phyloP scores from a whole-genome alignment of 1,140 invertebrate genomes.

The Platorchestia sp. region DNA sequence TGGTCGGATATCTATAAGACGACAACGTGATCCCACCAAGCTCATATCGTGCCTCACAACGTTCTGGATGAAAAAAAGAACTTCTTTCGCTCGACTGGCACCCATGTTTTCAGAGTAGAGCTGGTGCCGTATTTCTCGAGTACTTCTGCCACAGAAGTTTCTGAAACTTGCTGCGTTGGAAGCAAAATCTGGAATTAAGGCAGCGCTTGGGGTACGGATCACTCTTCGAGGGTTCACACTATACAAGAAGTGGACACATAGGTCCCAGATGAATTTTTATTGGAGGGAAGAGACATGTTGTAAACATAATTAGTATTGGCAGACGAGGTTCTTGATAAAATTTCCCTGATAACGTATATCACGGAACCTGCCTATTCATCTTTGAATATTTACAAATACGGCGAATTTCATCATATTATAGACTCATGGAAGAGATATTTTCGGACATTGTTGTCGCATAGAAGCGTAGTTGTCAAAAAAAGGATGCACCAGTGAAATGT shows the following conservation, averaged over 20 bases:
- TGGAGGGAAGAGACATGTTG: neutral
- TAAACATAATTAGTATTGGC: too few species aligned
- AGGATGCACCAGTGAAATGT: too few species aligned
- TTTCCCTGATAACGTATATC: too few species aligned
- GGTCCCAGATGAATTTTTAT: neutral
- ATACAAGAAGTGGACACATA: neutral
- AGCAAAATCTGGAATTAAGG: neutral
- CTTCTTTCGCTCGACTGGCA: neutral
- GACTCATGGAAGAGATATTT: too few species aligned
- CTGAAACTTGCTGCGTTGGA: neutral
- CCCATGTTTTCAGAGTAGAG: neutral
- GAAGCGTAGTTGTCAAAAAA: too few species aligned
- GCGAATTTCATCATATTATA: too few species aligned
- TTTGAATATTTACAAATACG: too few species aligned
- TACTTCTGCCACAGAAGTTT: neutral
- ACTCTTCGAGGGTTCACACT: neutral
- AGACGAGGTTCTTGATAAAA: too few species aligned
- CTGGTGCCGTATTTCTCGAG: neutral
- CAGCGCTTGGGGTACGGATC: neutral
- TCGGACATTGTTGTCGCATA: too few species aligned
- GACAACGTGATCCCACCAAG: neutral
- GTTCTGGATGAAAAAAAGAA: neutral
- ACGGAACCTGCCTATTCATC: too few species aligned
- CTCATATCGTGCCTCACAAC: neutral
- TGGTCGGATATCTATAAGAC: neutral